These are phyloP conservation scores for Gallinago solitaria DNA, from an alignment of 2,797 vertebrate genomes.

Conservation along the genomic window DNA sequence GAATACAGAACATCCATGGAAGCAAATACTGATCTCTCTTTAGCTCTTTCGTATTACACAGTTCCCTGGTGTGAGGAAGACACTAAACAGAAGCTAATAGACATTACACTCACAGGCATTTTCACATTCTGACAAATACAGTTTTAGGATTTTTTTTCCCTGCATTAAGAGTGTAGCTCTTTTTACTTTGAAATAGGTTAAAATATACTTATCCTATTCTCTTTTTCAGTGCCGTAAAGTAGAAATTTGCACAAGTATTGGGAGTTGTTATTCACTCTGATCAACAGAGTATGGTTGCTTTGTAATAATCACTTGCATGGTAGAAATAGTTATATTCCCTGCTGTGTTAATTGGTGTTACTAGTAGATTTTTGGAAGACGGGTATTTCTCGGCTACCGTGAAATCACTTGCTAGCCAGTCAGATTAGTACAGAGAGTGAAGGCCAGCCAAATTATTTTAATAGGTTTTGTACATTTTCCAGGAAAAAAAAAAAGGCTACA, in stretches of 20 bases:
- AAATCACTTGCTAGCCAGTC: background rate
- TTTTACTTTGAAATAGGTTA: background rate
- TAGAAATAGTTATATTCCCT: background rate
- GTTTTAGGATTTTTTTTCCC: background rate
- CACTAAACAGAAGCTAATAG: background rate
- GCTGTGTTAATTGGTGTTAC: background rate
- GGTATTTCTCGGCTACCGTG: background rate
- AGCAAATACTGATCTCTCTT: background rate
- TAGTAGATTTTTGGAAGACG: background rate
- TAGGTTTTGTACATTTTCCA: background rate
- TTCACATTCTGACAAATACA: background rate
- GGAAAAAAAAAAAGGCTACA: background rate
- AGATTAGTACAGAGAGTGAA: background rate
- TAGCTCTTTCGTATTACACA: background rate
- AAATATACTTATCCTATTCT: background rate
- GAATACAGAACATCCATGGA: background rate
- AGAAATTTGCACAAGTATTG: background rate
- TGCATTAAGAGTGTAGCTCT: background rate
- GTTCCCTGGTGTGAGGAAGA: background rate
- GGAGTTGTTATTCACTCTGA: background rate
- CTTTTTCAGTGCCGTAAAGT: background rate
- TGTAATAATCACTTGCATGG: background rate
- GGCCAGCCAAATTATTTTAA: background rate
- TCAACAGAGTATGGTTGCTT: background rate
- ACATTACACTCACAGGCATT: background rate